phyloP scores from a whole-genome alignment of 2,888 invertebrate genomes.

The Chaetogeoica ovagalla region DNA sequence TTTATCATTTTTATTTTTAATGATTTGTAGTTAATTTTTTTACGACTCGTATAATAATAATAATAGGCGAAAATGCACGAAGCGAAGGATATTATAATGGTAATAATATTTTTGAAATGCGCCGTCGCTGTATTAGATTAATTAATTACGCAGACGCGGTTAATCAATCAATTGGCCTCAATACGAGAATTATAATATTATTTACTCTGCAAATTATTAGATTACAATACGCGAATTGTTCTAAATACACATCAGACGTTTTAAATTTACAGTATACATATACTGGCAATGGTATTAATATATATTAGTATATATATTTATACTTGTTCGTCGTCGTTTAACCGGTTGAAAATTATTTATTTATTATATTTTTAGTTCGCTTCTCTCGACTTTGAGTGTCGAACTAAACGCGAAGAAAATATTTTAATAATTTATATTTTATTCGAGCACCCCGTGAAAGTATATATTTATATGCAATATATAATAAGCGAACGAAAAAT shows the following conservation, averaged over 20 bases:
- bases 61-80: constrained; percentile 30
- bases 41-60: constrained; percentile 39
- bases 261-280: background rate
- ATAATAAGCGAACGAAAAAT: constrained; percentile 6
- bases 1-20: constrained; percentile 53
- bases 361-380: background rate
- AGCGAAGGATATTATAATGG: constrained; percentile 21
- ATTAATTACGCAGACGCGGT: constrained; percentile 21
- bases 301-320: too few relatives aligned
- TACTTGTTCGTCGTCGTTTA: background rate
- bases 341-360: background rate
- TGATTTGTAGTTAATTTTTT: constrained; percentile 46
- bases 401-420: background rate
- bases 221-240: background rate
- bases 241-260: background rate
- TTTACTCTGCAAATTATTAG: background rate
- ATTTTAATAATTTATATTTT: constrained; percentile 11
- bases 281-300: background rate
- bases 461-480: background rate
- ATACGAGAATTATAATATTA: background rate
- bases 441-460: constrained; percentile 46
- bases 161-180: constrained; percentile 31
- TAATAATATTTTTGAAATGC: constrained; percentile 35
- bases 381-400: background rate
- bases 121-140: constrained; percentile 18